Conservation (phyloP, 2,888 invertebrate species). For the Dione vanillae region DNA sequence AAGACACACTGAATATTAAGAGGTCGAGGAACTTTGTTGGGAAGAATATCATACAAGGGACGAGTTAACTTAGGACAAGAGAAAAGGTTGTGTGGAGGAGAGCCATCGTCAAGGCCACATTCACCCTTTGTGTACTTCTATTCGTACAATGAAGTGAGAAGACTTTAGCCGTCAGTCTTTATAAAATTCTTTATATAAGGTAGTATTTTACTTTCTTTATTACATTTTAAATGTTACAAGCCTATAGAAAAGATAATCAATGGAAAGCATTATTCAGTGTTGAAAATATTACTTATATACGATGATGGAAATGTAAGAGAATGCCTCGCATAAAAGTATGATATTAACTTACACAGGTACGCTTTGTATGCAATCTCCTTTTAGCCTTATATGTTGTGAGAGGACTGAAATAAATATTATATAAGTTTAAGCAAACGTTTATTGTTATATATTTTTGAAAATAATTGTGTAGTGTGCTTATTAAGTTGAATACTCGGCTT, state of each 20-base stretch:
- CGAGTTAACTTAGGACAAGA: too few relatives aligned
- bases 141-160: too few relatives aligned
- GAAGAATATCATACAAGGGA: too few relatives aligned
- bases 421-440: conserved; percentile 16
- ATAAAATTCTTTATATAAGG: too few relatives aligned
- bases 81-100: too few relatives aligned
- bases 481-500: not conserved
- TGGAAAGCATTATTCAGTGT: conserved; percentile 1
- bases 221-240: too few relatives aligned
- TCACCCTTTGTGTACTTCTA: too few relatives aligned
- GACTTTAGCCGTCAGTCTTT: too few relatives aligned
- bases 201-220: too few relatives aligned
- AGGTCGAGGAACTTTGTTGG: too few relatives aligned
- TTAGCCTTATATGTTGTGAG: conserved; percentile 1
- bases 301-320: conserved; percentile 1
- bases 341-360: conserved; percentile 15
- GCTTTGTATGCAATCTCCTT: conserved; percentile 18
- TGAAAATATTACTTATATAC: conserved; percentile 14
- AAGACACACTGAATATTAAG: too few relatives aligned
- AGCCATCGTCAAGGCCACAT: too few relatives aligned
- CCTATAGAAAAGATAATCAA: not conserved
- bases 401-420: conserved; percentile 23
- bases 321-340: conserved; percentile 20
- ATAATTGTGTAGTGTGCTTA: not conserved
- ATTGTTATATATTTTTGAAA: not conserved